A percentile compares a stretch with the other conserved stretches of the same genome.
phyloP scores from a whole-genome alignment of 2,888 invertebrate genomes.

The Bruchidius siliquastri region DNA sequence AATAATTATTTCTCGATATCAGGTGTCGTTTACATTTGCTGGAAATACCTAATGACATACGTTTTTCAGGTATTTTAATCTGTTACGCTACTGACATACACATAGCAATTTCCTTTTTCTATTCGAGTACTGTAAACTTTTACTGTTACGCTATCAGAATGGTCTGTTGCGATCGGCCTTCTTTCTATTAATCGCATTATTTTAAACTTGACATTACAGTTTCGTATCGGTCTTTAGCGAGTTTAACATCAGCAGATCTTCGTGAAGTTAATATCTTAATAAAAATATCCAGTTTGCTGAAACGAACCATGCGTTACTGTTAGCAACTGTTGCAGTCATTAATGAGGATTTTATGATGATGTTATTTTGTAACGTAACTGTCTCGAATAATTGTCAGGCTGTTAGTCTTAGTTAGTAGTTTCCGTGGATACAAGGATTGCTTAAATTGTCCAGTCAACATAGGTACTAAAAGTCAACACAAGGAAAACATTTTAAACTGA shows the following conservation, averaged over 20 bases:
- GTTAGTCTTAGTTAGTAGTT: background rate
- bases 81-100: background rate
- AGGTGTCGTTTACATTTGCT: background rate
- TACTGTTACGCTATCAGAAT: background rate
- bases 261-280: background rate
- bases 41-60: background rate
- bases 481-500: too few species aligned
- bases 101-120: background rate
- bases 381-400: background rate
- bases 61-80: background rate
- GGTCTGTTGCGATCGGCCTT: background rate
- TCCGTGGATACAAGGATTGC: background rate
- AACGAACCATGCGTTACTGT: background rate
- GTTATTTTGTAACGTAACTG: background rate
- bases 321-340: background rate
- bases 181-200: background rate
- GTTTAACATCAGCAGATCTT: background rate
- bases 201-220: background rate
- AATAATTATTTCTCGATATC: too few species aligned
- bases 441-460: too few species aligned
- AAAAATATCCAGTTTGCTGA: background rate
- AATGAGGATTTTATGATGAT: background rate
- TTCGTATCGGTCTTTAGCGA: background rate
- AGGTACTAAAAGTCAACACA: too few species aligned
- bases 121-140: background rate